Conservation (phyloP, 1,140 invertebrate species). For the Philopotamus ludificatus region DNA sequence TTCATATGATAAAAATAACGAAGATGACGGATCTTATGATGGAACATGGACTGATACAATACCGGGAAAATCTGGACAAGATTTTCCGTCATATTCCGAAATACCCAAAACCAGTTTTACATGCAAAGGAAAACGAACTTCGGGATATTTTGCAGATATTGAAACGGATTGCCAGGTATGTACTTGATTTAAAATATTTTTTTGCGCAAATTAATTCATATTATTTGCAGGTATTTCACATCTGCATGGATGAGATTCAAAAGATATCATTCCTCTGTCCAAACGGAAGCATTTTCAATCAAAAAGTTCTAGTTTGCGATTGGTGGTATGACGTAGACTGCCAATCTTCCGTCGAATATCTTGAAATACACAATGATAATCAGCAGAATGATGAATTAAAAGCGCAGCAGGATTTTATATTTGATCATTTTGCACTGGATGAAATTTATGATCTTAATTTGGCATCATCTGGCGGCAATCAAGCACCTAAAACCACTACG, state of each 20-base stretch:
- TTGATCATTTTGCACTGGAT: constrained; percentile 27
- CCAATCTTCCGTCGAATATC: constrained; percentile 12
- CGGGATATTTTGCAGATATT: constrained; percentile 63
- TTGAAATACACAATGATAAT: constrained; percentile 27
- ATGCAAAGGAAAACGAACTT: constrained; percentile 59
- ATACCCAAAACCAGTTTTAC: constrained; percentile 61
- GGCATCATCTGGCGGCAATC: constrained; percentile 36
- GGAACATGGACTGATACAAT: constrained; percentile 47
- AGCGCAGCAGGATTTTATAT: constrained; percentile 3
- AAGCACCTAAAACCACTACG: constrained; percentile 16
- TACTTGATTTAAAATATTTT: not conserved
- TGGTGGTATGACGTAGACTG: constrained; percentile 62
- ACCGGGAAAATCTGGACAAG: constrained; percentile 56
- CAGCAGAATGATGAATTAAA: constrained; percentile 13
- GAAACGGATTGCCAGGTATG: constrained; percentile 55
- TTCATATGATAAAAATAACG: constrained; percentile 9
- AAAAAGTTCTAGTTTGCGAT: constrained; percentile 57
- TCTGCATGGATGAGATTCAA: constrained; percentile 53
- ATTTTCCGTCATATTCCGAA: constrained; percentile 55
- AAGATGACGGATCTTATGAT: constrained; percentile 35
- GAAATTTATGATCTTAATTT: constrained; percentile 31
- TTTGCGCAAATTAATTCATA: not conserved
- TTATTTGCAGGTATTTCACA: constrained; percentile 52
- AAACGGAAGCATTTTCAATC: constrained; percentile 62
- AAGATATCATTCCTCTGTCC: constrained; percentile 60